phyloP scores from a whole-genome alignment of 64 coral and sea anemone genomes.

The Exaiptasia diaphana region DNA sequence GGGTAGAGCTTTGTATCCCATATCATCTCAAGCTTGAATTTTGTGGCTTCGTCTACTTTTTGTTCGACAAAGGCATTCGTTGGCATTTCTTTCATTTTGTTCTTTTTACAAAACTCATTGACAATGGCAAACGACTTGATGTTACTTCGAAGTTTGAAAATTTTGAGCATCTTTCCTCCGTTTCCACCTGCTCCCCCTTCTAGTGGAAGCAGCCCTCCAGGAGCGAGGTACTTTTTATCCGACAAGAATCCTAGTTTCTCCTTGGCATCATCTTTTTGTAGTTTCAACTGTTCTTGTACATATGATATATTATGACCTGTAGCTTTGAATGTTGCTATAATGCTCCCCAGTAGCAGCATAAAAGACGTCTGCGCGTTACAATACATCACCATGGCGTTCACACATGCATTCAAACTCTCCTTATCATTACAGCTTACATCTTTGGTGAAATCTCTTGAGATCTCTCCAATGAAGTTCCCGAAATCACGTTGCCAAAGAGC shows the following conservation, averaged over 20 bases:
- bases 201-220: neutral
- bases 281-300: neutral
- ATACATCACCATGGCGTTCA: constrained; percentile 19
- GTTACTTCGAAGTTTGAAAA: neutral
- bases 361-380: constrained; percentile 29
- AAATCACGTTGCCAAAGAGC: constrained; percentile 1
- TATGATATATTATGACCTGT: neutral
- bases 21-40: neutral
- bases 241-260: constrained; percentile 33
- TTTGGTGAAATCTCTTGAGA: neutral
- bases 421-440: neutral
- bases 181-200: neutral
- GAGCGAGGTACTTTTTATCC: neutral
- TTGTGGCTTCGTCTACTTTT: neutral
- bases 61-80: neutral
- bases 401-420: neutral
- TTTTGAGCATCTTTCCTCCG: neutral
- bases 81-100: neutral
- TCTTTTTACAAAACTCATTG: constrained; percentile 2
- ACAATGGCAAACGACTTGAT: neutral
- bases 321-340: constrained; percentile 22
- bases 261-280: neutral
- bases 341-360: constrained; percentile 12
- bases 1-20: constrained; percentile 9
- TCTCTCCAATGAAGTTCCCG: constrained; percentile 29